Conservation (phyloP, 2,888 invertebrate genomes). For the Harmothoe impar region DNA sequence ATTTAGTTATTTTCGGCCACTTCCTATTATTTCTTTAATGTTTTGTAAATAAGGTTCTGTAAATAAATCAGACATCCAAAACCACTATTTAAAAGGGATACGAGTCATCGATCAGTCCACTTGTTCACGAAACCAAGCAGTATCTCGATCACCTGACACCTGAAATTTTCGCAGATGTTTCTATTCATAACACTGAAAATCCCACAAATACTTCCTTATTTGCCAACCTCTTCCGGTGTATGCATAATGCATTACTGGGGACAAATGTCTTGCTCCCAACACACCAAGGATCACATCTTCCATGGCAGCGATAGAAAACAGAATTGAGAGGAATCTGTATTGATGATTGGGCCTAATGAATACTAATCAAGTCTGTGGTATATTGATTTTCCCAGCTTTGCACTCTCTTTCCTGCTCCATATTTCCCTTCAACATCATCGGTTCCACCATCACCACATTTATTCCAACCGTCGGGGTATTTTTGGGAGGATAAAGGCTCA, state of each 20-base stretch:
- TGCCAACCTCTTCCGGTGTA: background rate
- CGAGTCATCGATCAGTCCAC: background rate
- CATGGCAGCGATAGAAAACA: background rate
- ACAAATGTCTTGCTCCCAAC: conserved; percentile 2
- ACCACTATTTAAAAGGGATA: background rate
- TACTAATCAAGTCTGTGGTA: background rate
- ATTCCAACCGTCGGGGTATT: too few species aligned
- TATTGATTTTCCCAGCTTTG: background rate
- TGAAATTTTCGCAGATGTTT: background rate
- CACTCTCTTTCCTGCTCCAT: background rate
- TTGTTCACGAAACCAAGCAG: background rate
- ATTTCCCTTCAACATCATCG: background rate
- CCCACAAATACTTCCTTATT: background rate
- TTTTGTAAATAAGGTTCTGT: background rate
- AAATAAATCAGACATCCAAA: background rate
- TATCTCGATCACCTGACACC: too few species aligned
- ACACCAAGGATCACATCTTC: background rate
- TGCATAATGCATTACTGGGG: background rate
- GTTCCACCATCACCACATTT: background rate
- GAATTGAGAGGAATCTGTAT: background rate
- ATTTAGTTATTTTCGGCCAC: background rate
- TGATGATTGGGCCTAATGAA: background rate
- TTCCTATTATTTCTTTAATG: background rate
- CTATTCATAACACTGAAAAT: background rate
- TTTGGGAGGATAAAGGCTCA: background rate